Evolutionary conservation across 2,113 vertebrate species (phyloP).

Genomic region (Tragelaphus imberbis): DNA sequence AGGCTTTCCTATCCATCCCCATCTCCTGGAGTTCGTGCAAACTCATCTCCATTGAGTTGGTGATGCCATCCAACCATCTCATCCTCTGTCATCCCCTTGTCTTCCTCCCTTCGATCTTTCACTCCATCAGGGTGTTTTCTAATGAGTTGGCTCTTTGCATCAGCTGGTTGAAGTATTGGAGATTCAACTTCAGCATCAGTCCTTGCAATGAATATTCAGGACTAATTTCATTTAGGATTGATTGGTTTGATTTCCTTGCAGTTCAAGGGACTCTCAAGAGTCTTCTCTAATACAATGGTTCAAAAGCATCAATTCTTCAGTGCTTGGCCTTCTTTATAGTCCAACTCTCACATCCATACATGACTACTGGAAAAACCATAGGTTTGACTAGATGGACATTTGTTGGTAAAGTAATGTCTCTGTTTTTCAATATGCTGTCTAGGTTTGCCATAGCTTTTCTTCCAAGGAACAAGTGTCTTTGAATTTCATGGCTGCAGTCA

Average conservation of each 20-base stretch:
- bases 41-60: neutral
- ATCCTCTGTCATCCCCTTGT: neutral
- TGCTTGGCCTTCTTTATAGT: neutral
- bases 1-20: neutral
- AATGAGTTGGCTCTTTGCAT: neutral
- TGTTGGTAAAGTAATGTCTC: neutral
- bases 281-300: neutral
- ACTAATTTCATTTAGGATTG: neutral
- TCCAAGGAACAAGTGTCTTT: neutral
- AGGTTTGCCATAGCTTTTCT: neutral
- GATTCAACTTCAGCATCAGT: neutral
- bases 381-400: neutral
- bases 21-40: neutral
- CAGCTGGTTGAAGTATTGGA: neutral
- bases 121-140: neutral
- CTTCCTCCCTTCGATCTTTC: neutral
- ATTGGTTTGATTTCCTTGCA: neutral
- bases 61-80: neutral
- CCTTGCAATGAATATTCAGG: neutral
- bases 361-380: neutral
- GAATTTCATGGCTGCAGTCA: neutral
- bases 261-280: neutral
- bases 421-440: neutral
- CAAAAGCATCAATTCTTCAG: neutral
- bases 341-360: neutral